Base-by-base conservation (phyloP, 1,140 invertebrate species). In the Chionoecetes opilio region DNA sequence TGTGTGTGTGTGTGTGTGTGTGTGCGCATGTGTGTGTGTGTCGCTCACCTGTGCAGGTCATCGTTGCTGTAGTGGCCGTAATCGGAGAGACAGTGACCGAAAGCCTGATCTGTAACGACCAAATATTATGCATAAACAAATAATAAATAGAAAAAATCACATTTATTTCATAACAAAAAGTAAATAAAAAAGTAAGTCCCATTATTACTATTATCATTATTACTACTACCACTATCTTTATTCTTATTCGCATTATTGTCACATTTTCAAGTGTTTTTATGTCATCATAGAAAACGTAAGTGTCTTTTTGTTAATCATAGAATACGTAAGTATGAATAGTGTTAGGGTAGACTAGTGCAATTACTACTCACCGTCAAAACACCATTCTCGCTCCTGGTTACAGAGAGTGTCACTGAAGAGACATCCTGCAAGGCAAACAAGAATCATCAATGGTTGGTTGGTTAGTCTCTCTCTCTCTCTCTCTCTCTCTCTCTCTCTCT, bases 61-160 rank as follows among this genome's bases (percentile, higher is more conserved):
- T 94, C 93, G 2, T 38, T 84, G 41, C 17, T 37, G 93, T 89
- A 94, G 93, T 94, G 93, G 53, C 93, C 93, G 37, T 94, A 94
- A 63, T 53, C 31, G 26, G 93, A 82, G 5, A 94, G 93, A 87
- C 93, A 94, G 86, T 94, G 93, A 29, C 93, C 93, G 53, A 94
- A 94, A 21, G 93, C 93, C n/a, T 94, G 93, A 37, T 94, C 93
- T 94, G 93, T 21, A 53, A 85, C 26, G 29, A 38, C 38, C 35
- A 90, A 46, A 53, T 2, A 53, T 31, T 31, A 93, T 21, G 31
- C 9, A 8, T n/a, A 34, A 32, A 91, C 11, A 75, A 34, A 31
- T 31, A 37, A 38, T 89, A 8, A 17, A 38, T 38, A 89, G 14
- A 46, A 46, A 14, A 46, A 3, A 53, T n/a, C 46, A 53, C 21